phyloP scores from a whole-genome alignment of 2,113 vertebrate genomes.

The Vulpes lagopus region DNA sequence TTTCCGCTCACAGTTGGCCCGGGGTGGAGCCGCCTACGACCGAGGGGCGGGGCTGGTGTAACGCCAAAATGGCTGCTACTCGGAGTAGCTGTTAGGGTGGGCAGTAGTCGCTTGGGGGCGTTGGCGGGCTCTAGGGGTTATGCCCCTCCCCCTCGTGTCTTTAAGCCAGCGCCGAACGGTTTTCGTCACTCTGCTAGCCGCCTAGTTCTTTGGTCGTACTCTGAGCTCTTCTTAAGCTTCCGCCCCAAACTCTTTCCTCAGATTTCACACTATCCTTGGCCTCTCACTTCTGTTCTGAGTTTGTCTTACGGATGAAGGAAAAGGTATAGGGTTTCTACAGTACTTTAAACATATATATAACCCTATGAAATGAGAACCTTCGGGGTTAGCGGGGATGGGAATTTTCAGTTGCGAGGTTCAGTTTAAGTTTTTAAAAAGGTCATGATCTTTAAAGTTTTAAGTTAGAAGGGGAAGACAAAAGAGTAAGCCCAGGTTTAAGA shows the following conservation, averaged over 20 bases:
- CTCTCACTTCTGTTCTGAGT: not conserved
- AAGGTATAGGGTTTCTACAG: constrained; percentile 76
- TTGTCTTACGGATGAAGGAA: constrained; percentile 61
- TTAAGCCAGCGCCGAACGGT: not conserved
- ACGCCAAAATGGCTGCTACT: constrained; percentile 20
- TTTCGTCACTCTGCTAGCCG: not conserved
- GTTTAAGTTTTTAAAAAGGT: not conserved
- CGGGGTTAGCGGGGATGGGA: not conserved
- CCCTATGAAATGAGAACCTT: not conserved
- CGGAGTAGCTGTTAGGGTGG: rapidly evolving
- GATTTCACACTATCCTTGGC: not conserved
- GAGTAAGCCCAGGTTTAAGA: not conserved
- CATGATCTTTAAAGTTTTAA: not conserved
- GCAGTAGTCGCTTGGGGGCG: not conserved
- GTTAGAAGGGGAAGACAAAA: not conserved
- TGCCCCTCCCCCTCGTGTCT: not conserved
- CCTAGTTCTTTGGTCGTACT: not conserved
- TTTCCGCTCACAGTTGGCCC: rapidly evolving
- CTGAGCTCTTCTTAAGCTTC: not conserved
- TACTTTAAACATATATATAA: not conserved
- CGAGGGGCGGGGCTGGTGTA: not conserved
- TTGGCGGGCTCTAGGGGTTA: rapidly evolving
- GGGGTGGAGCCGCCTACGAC: not conserved
- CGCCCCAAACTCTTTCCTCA: not conserved
- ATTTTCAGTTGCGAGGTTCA: not conserved